These are phyloP conservation scores for Hydrozoanthus gracilis DNA, from an alignment of 92 coral and sea anemone genomes.

Conservation along the genomic window DNA sequence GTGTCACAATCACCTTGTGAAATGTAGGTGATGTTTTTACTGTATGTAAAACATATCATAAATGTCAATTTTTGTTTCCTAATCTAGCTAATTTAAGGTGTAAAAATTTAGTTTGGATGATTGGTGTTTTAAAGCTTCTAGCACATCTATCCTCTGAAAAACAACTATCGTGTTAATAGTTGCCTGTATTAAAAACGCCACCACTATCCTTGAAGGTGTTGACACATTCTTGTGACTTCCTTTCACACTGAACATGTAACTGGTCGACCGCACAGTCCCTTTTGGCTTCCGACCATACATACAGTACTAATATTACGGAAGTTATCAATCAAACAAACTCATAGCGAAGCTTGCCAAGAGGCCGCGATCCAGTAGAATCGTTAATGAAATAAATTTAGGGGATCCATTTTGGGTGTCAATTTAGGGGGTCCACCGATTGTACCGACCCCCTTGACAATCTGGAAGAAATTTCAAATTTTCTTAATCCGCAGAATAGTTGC, in stretches of 20 bases:
- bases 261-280: not conserved
- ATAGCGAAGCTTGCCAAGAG: too few relatives aligned
- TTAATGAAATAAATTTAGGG: not conserved
- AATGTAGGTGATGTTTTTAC: not conserved
- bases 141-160: not conserved
- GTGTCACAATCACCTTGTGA: conserved; percentile 2
- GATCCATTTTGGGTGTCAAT: not conserved
- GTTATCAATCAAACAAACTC: too few relatives aligned
- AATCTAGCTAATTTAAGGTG: not conserved
- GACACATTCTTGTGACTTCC: not conserved
- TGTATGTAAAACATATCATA: not conserved
- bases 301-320: not conserved
- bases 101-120: not conserved
- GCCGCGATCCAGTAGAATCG: too few relatives aligned
- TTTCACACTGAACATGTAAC: too few relatives aligned
- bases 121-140: conserved; percentile 3
- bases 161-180: not conserved
- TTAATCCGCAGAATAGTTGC: too few relatives aligned
- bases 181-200: too few relatives aligned
- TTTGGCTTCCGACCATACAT: not conserved
- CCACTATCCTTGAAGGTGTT: not conserved
- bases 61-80: too few relatives aligned
- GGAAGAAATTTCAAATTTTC: not conserved
- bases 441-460: too few relatives aligned
- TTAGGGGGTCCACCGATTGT: not conserved